phyloP scores from a whole-genome alignment of 2,888 invertebrate species.

The Megaustenia siamemsis region DNA sequence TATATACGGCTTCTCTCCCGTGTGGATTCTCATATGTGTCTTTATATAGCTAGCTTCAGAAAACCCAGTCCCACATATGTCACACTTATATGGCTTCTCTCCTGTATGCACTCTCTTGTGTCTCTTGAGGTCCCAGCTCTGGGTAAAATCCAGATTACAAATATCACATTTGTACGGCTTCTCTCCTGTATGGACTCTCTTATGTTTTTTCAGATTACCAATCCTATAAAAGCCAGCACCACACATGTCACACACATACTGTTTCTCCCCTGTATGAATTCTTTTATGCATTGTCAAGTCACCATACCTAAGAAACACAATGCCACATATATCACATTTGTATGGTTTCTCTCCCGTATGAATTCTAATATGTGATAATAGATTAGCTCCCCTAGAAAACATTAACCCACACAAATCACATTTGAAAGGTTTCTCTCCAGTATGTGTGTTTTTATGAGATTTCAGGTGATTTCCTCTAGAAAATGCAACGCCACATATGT shows the following conservation, averaged over 20 bases:
- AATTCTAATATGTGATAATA: not conserved
- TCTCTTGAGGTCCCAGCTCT: not conserved
- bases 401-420: too few species aligned
- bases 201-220: not conserved
- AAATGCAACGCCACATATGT: not conserved
- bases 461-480: not conserved
- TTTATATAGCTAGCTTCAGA: not conserved
- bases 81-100: constrained; percentile 23
- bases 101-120: constrained; percentile 9
- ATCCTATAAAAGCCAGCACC: not conserved
- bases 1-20: not conserved
- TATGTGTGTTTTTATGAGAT: not conserved
- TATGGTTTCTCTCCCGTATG: constrained; percentile 14
- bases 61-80: not conserved
- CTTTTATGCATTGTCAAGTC: not conserved
- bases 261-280: not conserved
- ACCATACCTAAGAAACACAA: not conserved
- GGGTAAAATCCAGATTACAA: not conserved
- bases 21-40: not conserved
- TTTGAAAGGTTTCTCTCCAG: not conserved
- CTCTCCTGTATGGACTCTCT: constrained; percentile 17
- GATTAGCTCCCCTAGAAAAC: too few species aligned
- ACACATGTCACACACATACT: not conserved
- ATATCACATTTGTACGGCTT: constrained; percentile 3
- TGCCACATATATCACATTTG: constrained; percentile 1